These are phyloP conservation scores for Takifugu rubripes DNA, from an alignment of 2,797 vertebrate genomes.

Conservation along the genomic window DNA sequence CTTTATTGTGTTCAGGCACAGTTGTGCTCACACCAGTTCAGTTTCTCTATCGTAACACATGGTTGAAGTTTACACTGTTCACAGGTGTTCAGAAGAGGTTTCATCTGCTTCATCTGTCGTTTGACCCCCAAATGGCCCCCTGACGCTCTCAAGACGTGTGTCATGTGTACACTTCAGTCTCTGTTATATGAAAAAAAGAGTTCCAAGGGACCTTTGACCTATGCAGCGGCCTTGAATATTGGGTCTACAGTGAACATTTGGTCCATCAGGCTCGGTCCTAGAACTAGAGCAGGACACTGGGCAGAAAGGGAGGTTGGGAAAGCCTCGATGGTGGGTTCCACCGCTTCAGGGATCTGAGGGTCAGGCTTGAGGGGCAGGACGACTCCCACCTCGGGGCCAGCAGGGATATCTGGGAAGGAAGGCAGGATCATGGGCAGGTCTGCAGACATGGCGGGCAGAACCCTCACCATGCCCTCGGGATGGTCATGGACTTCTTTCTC, in stretches of 20 bases:
- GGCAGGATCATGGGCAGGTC: constrained; percentile 44
- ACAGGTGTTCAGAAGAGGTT: no score
- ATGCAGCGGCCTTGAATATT: constrained; percentile 52
- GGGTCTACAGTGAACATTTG: constrained; percentile 61
- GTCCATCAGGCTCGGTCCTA: constrained; percentile 11
- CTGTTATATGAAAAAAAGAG: no score
- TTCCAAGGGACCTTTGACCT: neutral
- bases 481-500: constrained; percentile 14
- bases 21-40: neutral
- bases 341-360: constrained; percentile 58
- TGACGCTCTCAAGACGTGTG: no score
- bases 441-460: constrained; percentile 38
- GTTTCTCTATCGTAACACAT: neutral
- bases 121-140: no score
- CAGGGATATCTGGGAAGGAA: constrained; percentile 45
- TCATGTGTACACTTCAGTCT: no score
- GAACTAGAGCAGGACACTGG: constrained; percentile 30
- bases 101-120: no score
- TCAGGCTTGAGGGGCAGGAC: constrained; percentile 50
- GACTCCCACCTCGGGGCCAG: constrained; percentile 24
- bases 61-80: no score
- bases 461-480: constrained; percentile 47
- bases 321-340: constrained; percentile 50
- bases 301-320: constrained; percentile 54
- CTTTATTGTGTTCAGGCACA: no score